Percentiles rank a stretch among this genome's conserved stretches.
These are phyloP conservation scores for Caloenas nicobarica DNA, from an alignment of 2,113 vertebrate genomes.

Conservation along the genomic window DNA sequence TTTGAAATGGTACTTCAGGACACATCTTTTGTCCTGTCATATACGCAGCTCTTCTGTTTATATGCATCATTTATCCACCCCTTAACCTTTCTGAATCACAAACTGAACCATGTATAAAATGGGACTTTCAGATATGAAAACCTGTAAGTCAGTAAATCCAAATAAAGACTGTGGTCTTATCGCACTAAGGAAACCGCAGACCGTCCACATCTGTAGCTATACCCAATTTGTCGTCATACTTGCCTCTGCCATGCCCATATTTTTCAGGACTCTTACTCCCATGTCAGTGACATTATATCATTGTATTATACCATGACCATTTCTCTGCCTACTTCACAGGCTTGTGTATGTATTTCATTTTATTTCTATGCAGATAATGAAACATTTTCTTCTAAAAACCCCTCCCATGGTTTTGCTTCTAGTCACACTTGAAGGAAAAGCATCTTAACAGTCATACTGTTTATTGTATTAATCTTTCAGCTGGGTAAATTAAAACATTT, in stretches of 20 bases:
- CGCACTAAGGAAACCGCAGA: neutral
- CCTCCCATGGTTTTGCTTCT: neutral
- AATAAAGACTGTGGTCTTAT: neutral
- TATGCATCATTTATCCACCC: neutral
- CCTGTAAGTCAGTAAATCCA: neutral
- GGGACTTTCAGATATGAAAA: neutral
- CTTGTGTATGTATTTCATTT: neutral
- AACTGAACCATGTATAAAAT: neutral
- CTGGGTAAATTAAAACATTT: neutral
- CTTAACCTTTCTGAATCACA: neutral
- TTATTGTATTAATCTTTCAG: neutral
- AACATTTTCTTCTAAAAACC: neutral
- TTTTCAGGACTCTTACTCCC: neutral
- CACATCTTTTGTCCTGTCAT: neutral
- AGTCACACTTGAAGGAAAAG: neutral
- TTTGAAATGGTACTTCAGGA: neutral
- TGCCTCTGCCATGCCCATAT: neutral
- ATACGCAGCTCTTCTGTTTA: neutral
- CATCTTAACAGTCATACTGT: neutral
- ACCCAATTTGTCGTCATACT: neutral
- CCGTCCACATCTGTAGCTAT: neutral
- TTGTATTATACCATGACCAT: neutral
- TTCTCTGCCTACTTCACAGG: neutral
- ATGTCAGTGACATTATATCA: neutral
- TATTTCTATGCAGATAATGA: neutral